phyloP scores from a whole-genome alignment of 2,797 vertebrate species.

The Malurus splendens region DNA sequence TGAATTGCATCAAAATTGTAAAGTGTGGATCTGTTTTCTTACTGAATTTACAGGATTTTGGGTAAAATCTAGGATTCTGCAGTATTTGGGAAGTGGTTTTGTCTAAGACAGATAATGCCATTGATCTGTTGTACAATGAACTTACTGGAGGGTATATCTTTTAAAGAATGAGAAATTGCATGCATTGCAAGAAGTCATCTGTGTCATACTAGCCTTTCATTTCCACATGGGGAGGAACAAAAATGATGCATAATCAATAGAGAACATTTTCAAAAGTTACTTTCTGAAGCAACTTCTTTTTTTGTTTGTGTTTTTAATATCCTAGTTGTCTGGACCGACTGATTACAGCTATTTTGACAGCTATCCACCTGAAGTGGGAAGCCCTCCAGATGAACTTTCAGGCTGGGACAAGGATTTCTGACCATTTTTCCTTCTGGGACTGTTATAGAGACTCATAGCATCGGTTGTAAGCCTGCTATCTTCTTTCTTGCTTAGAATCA shows the following conservation, averaged over 20 bases:
- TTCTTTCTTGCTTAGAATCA: background rate
- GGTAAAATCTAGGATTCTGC: background rate
- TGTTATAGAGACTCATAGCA: background rate
- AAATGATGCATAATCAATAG: background rate
- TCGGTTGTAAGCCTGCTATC: background rate
- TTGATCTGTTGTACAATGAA: background rate
- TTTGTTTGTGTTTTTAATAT: conserved; percentile 23
- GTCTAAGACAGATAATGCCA: background rate
- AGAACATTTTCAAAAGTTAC: background rate
- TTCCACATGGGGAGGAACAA: background rate
- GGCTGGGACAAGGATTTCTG: conserved; percentile 95
- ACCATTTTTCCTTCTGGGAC: background rate
- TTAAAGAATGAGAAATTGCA: background rate
- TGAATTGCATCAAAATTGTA: background rate
- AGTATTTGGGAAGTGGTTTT: background rate
- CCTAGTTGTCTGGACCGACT: conserved; percentile 83
- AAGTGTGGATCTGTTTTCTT: background rate
- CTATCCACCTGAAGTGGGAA: conserved; percentile 86
- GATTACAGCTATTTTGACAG: conserved; percentile 92
- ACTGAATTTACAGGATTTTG: background rate
- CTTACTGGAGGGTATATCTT: background rate
- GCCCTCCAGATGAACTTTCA: conserved; percentile 88
- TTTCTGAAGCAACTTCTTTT: background rate
- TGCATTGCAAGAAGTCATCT: background rate
- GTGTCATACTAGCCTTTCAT: background rate